Conservation (phyloP, 2,888 invertebrate genomes). For the Brachyopa scutellaris region DNA sequence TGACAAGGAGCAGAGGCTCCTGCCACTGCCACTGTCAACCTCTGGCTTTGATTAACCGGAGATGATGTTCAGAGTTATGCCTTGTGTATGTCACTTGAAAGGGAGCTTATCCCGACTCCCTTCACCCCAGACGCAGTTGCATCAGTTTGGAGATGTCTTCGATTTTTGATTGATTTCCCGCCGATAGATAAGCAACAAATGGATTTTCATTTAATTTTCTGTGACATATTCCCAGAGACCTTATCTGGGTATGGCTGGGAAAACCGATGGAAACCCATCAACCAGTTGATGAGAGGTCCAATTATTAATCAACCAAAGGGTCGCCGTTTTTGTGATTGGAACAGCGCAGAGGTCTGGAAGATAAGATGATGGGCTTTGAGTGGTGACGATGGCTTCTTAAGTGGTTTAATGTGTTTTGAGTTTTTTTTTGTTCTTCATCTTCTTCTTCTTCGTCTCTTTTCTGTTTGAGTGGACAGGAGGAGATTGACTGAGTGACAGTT, state of each 20-base stretch:
- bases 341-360: conserved; percentile 17
- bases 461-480: conserved; percentile 40
- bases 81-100: conserved; percentile 14
- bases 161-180: conserved; percentile 55
- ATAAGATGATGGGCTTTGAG: conserved; percentile 48
- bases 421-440: conserved; percentile 2
- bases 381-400: conserved; percentile 70
- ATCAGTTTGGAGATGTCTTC: conserved; percentile 1
- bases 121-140: background rate
- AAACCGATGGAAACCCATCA: conserved; percentile 47
- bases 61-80: conserved; percentile 52
- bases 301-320: conserved; percentile 61
- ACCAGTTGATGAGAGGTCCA: conserved; percentile 61
- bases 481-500: conserved; percentile 69
- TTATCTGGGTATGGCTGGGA: conserved; percentile 10
- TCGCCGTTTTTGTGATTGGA: conserved; percentile 12
- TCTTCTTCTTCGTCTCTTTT: conserved; percentile 4
- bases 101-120: background rate
- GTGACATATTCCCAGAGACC: conserved; percentile 58
- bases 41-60: conserved; percentile 69
- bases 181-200: conserved; percentile 29
- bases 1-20: conserved; percentile 53
- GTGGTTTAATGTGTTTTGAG: conserved; percentile 69
- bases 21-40: conserved; percentile 29
- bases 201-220: conserved; percentile 55